Base-by-base conservation (phyloP, 2,113 vertebrate genomes). In the Merops nubicus region DNA sequence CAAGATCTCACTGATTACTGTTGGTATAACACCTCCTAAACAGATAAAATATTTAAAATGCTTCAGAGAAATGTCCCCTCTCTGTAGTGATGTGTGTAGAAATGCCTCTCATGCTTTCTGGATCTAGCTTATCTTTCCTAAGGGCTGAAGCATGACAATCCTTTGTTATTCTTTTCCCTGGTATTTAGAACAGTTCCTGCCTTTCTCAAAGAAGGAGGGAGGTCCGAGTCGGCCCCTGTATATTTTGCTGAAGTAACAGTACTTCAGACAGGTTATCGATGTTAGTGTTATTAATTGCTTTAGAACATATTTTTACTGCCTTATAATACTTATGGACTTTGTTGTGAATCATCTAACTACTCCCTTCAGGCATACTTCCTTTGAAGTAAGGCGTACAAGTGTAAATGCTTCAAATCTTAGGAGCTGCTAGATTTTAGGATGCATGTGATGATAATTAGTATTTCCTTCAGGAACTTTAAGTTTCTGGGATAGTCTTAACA, bases 51-150 rank as follows among this genome's bases (percentile, higher is more conserved):
- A 81, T 54, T 80, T 89, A 42, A 74, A 50, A 42, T 12, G n/a
- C 82, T 91, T 83, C 50, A 67, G 85, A 96, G 82, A 74, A 88
- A 88, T 36, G 47, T 77, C 47, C 72, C 18, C 33, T 83, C 45
- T 91, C 51, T 80, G 72, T 56, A 54, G 38, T 95, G 85, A 80
- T 4, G 29, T 51, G 78, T 34, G 26, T 31, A 94, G 70, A 94
- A 95, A 96, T 91, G 64, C 79, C 40, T 94, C 72, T 96, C 75
- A 50, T 86, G 59, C 62, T 87, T 96, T 88, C 73, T 93, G 88
- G 84, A 94, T 69, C 67, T 70, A 74, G 59, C 78, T 91, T 91
- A 83, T 91, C 88, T 90, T 91, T 80, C 78, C 75, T 70, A 94
- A 83, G 85, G 50, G 78, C 63, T 26, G 3, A 82, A 50, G 67